Evolutionary conservation across 2,888 invertebrate genomes (phyloP), one percentile per base, ranked within the genome.

Genomic region (Eupeodes latifasciatus): DNA sequence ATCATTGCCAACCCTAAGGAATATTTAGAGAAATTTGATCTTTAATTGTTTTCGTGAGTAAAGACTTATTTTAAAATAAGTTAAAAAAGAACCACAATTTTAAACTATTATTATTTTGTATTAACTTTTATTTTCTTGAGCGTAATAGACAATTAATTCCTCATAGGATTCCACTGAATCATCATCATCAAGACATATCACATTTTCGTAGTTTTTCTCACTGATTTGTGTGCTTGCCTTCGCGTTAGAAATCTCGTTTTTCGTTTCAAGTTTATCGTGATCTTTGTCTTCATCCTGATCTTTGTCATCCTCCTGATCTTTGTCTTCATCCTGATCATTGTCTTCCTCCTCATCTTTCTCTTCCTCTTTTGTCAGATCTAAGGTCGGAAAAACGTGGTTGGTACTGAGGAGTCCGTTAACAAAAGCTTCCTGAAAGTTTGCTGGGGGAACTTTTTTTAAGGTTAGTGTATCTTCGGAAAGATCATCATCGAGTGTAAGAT

Each of bases 101-200:
- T n/a, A 4, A 34, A 59, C 5, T n/a, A 27, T 59, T 36, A 1
- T 59, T 34, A n/a, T 59, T 36, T 36, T 59, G 1, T 2, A 14
- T 34, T 1, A 34, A 27, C n/a, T 66, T 19, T 44, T 49, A 7
- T 27, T 14, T 6, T 77, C n/a, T 1, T 64, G 12, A 6, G 40
- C 34, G 3, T 59, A 2, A 44, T 44, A 72, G 5, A 72, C 72
- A 57, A 59, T 6, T 11, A 72, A n/a, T 10, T 72, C 72, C n/a
- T 72, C 72, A 47, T 72, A 72, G 6, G 72, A 72, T 6, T 34
- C 16, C 3, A 72, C 47, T 0, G 72, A 72, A 40, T 71, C 71
- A 12, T 71, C 57, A 10, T 81, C 82, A 14, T 77, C 71, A n/a
- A 71, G 36, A n/a, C 55, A 71, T 57, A 77, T 77, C 2, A 78